phyloP scores from a whole-genome alignment of 2,113 vertebrate genomes.

The Tachysurus fulvidraco region DNA sequence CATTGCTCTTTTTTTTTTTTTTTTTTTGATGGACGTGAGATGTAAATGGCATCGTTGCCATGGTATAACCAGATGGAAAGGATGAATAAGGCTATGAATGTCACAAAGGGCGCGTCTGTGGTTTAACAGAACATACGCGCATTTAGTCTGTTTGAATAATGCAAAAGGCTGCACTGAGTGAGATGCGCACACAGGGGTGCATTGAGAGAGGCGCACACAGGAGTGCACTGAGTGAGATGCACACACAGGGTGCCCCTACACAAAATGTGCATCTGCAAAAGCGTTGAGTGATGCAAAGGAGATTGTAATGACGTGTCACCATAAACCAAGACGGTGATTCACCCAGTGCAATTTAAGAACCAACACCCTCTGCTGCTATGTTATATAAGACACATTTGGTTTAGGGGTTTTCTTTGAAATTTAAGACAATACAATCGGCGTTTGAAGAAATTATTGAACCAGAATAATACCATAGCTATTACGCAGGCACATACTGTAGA shows the following conservation, averaged over 20 bases:
- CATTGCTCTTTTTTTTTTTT: neutral
- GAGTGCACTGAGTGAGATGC: neutral
- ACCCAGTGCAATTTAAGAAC: slow-evolving; percentile 14
- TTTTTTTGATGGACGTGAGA: neutral
- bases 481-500: neutral
- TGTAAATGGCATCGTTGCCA: neutral
- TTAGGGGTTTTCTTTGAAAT: neutral
- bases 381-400: slow-evolving; percentile 8
- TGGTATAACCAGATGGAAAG: neutral
- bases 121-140: neutral
- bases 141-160: neutral
- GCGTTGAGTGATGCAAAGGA: slow-evolving; percentile 33
- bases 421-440: neutral
- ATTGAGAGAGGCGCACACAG: neutral
- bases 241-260: slow-evolving; percentile 5
- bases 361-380: slow-evolving; percentile 22
- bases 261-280: slow-evolving; percentile 42
- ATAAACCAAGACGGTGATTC: slow-evolving; percentile 35
- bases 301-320: slow-evolving; percentile 39
- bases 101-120: neutral
- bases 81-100: neutral
- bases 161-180: neutral
- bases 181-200: neutral
- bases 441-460: neutral
- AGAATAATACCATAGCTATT: neutral